Evolutionary conservation across 2,888 invertebrate species (phyloP).

Genomic region (Uloborus plumipes): DNA sequence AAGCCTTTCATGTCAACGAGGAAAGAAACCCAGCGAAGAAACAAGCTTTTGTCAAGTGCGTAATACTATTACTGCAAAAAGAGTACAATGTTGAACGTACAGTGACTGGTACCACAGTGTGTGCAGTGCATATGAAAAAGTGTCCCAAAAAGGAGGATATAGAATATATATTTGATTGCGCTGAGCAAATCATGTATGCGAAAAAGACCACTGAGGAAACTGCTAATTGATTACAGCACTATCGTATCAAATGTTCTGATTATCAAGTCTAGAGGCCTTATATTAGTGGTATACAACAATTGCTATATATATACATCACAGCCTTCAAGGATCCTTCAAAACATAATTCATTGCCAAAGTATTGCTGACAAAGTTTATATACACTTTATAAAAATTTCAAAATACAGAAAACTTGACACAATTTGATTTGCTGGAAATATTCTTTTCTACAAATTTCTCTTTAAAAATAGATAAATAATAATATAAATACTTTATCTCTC

Average conservation of each 20-base stretch:
- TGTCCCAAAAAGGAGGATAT: slow-evolving; percentile 62
- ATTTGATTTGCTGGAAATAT: slow-evolving; percentile 10
- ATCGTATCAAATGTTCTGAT: slow-evolving; percentile 60
- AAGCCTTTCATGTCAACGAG: slow-evolving; percentile 31
- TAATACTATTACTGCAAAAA: slow-evolving; percentile 54
- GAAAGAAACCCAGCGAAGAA: slow-evolving; percentile 58
- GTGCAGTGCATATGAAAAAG: slow-evolving; percentile 65
- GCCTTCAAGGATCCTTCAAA: slow-evolving; percentile 19
- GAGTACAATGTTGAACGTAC: slow-evolving; percentile 57
- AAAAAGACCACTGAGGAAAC: slow-evolving; percentile 53
- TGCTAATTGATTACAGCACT: slow-evolving; percentile 51
- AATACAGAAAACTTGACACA: neutral
- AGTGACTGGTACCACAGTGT: slow-evolving; percentile 49
- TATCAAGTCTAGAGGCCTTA: slow-evolving; percentile 60
- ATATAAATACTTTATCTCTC: too few relatives aligned
- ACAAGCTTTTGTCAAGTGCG: slow-evolving; percentile 51
- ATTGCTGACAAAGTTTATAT: slow-evolving; percentile 12
- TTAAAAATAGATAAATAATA: too few relatives aligned
- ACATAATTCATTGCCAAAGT: neutral
- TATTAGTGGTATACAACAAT: slow-evolving; percentile 32
- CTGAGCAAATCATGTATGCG: slow-evolving; percentile 49
- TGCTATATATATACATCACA: slow-evolving; percentile 46
- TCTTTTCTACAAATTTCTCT: neutral
- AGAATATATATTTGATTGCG: slow-evolving; percentile 63
- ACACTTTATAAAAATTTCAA: slow-evolving; percentile 20